These are phyloP conservation scores for Brachypterus glaber DNA, from an alignment of 2,888 invertebrate genomes.

Conservation along the genomic window DNA sequence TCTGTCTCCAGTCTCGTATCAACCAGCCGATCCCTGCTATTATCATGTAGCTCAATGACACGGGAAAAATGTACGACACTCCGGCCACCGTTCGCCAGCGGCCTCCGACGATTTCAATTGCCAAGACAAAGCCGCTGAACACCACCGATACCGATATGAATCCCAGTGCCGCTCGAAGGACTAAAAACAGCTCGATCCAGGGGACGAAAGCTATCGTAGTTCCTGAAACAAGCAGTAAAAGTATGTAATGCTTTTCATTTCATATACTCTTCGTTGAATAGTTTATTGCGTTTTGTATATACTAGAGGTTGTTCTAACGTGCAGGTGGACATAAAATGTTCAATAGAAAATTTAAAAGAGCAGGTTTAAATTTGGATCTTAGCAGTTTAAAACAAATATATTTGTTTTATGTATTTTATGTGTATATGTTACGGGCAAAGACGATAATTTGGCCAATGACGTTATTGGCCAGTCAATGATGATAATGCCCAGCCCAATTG, in stretches of 20 bases:
- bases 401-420: too few species aligned
- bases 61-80: slow-evolving; percentile 70
- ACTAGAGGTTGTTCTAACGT: not conserved
- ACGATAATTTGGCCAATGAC: too few species aligned
- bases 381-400: too few species aligned
- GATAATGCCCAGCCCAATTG: too few species aligned
- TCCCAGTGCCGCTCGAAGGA: slow-evolving; percentile 60
- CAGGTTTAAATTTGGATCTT: too few species aligned
- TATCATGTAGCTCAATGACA: slow-evolving; percentile 64
- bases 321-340: not conserved
- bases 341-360: too few species aligned
- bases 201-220: slow-evolving; percentile 57
- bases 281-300: not conserved
- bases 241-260: not conserved
- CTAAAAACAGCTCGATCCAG: slow-evolving; percentile 60
- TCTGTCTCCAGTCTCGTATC: slow-evolving; percentile 60
- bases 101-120: slow-evolving; percentile 69
- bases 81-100: slow-evolving; percentile 73
- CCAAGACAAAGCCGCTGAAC: slow-evolving; percentile 69
- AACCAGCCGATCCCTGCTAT: slow-evolving; percentile 63
- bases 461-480: too few species aligned
- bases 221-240: slow-evolving; percentile 31
- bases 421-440: too few species aligned
- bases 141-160: slow-evolving; percentile 74
- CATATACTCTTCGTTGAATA: not conserved